phyloP scores from a whole-genome alignment of 2,888 invertebrate species.

The Prostheceraeus crozeri region DNA sequence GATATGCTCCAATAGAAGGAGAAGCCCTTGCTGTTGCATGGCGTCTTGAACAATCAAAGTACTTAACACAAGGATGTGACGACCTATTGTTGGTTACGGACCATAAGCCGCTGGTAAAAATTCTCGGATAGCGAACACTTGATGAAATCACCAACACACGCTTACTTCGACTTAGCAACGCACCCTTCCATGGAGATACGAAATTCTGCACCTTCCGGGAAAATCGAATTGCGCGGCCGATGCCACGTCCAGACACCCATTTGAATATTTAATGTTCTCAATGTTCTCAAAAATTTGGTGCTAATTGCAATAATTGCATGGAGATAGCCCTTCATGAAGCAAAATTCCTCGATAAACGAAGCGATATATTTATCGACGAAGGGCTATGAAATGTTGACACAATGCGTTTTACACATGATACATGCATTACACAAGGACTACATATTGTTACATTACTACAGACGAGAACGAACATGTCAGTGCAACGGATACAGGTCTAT shows the following conservation, averaged over 20 bases:
- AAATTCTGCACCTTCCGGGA: constrained; percentile 10
- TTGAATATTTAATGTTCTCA: too few species aligned
- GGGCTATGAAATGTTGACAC: too few species aligned
- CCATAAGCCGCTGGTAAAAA: constrained; percentile 21
- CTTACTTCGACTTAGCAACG: constrained; percentile 11
- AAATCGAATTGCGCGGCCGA: constrained; percentile 4
- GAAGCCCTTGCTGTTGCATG: constrained; percentile 30
- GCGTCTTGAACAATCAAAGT: constrained; percentile 20
- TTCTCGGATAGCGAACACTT: constrained; percentile 18
- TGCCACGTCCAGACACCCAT: constrained; percentile 25
- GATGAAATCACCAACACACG: constrained; percentile 25
- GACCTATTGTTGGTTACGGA: constrained; percentile 19
- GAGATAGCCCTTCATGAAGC: too few species aligned
- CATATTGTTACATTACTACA: too few species aligned
- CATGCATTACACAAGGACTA: too few species aligned
- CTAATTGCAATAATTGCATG: too few species aligned
- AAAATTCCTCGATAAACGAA: too few species aligned
- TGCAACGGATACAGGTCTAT: too few species aligned
- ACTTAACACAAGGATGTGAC: constrained; percentile 21
- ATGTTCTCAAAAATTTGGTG: too few species aligned
- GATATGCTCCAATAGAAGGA: constrained; percentile 27
- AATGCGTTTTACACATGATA: too few species aligned
- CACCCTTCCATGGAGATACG: constrained; percentile 11
- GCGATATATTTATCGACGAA: too few species aligned
- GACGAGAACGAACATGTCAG: too few species aligned